Evolutionary conservation across 2,113 vertebrate genomes (phyloP).

Genomic region (Accipiter cooperii): DNA sequence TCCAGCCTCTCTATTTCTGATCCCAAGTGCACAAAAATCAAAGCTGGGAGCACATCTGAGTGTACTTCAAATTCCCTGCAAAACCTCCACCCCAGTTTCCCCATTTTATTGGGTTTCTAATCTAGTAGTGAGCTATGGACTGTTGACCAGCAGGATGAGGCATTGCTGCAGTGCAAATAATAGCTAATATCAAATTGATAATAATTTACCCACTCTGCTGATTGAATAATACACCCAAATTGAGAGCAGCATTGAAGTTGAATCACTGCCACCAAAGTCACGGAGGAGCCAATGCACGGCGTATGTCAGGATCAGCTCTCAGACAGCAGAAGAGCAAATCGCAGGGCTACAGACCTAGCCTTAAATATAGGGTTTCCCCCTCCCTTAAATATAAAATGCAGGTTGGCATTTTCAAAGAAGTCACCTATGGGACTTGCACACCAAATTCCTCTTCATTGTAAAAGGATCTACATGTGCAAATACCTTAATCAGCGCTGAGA

Average conservation of each 20-base stretch:
- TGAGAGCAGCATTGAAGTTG: not conserved
- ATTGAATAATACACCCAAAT: fast-evolving
- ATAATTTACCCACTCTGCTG: not conserved
- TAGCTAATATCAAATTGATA: not conserved
- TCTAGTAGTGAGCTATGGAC: not conserved
- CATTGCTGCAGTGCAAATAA: not conserved
- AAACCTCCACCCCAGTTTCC: not conserved
- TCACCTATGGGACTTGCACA: not conserved
- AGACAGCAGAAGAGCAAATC: not conserved
- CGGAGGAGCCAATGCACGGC: fast-evolving
- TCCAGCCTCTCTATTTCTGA: not conserved
- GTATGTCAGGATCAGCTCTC: not conserved
- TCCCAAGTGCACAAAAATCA: not conserved
- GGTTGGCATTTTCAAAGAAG: not conserved
- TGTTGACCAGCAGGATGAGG: not conserved
- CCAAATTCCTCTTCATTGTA: not conserved
- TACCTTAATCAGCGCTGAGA: not conserved
- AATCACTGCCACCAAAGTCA: not conserved
- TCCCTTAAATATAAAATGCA: not conserved
- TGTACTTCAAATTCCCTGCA: not conserved
- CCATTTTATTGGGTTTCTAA: not conserved
- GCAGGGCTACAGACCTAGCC: not conserved
- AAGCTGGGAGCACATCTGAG: not conserved
- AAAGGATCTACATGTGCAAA: not conserved
- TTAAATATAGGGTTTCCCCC: not conserved